Base-by-base conservation (phyloP, 2,888 invertebrate genomes). In the Diadegma fenestrale region DNA sequence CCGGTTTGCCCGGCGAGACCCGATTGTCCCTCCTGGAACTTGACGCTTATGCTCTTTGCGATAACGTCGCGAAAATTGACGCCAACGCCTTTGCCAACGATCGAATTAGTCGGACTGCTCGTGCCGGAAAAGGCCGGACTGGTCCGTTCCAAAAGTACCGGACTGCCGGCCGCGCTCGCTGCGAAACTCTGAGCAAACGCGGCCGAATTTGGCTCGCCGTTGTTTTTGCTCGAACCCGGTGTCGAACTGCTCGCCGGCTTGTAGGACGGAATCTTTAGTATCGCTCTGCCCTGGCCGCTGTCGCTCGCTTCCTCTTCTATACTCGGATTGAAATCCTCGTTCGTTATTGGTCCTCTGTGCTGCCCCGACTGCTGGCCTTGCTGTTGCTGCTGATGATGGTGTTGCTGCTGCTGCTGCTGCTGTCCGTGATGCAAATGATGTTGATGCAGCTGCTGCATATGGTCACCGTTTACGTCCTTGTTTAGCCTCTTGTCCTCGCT, bases 241-340 rank as follows among this genome's bases (percentile, higher is more conserved):
- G 92, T 91, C 75, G 85, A 81, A 71, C 87, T 85, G 75, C 87
- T 92, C 84, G 92, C 93, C 90, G 98, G 97, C 94, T 96, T 97
- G 95, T 97, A 98, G 95, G 98, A 98, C 95, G 98, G 98, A 96
- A 98, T 98, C 95, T 97, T 98, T 92, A 98, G 96, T 94, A 98
- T 98, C 94, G 97, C 97, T 91, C 94, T 90, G 90, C 94, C 94
- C 87, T 93, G 93, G 87, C 91, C 93, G 85, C 93, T 93, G 88
- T 93, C 94, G 89, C 93, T 94, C 85, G 93, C 93, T 87, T 94
- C 94, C 72, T 94, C 94, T 87, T 94, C 94, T 88, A 94, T 92
- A 80, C 89, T 91, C 72, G 94, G 94, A 87, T 94, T 94, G 86
- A 94, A 94, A 86, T 94, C 93, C 87, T 94, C 94, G 94, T 95